These are phyloP conservation scores for Andrena hattorfiana DNA, from an alignment of 2,888 invertebrate species.

Conservation along the genomic window DNA sequence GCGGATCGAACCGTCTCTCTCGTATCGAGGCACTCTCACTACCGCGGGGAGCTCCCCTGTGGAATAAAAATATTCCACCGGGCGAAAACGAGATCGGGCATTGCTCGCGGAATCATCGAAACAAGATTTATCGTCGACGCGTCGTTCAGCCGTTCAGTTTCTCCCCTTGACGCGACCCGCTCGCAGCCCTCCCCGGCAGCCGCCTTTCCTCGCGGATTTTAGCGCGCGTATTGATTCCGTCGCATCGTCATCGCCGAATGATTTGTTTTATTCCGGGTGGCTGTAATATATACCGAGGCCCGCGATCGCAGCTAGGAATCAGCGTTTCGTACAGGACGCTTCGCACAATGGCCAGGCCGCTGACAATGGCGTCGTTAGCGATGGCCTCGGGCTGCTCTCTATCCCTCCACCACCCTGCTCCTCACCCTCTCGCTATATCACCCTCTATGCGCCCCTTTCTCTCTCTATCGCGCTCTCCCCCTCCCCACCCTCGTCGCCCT, in stretches of 20 bases:
- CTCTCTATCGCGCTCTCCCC: slow-evolving; percentile 14
- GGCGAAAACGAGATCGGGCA: neutral
- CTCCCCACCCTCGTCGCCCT: slow-evolving; percentile 20
- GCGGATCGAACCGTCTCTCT: neutral
- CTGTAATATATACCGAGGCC: slow-evolving; percentile 61
- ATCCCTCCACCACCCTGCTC: slow-evolving; percentile 57
- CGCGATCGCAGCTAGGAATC: slow-evolving; percentile 66
- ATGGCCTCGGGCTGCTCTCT: slow-evolving; percentile 79
- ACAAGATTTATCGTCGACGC: slow-evolving; percentile 26
- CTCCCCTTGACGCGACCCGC: neutral
- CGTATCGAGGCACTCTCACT: neutral
- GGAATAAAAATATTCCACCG: neutral
- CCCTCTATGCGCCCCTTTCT: slow-evolving; percentile 17
- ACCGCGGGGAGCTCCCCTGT: neutral
- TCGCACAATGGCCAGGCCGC: slow-evolving; percentile 80
- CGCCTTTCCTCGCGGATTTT: slow-evolving; percentile 43
- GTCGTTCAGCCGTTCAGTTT: neutral
- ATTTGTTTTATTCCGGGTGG: slow-evolving; percentile 70
- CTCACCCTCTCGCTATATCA: slow-evolving; percentile 38
- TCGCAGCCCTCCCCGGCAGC: neutral
- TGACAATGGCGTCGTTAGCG: slow-evolving; percentile 85
- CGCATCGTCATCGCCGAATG: slow-evolving; percentile 66
- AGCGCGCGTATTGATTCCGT: slow-evolving; percentile 57
- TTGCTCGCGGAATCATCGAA: slow-evolving; percentile 9
- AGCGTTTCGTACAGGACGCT: slow-evolving; percentile 75